Base-by-base conservation (phyloP, 2,888 invertebrate genomes). In the Heliothis peltigera region DNA sequence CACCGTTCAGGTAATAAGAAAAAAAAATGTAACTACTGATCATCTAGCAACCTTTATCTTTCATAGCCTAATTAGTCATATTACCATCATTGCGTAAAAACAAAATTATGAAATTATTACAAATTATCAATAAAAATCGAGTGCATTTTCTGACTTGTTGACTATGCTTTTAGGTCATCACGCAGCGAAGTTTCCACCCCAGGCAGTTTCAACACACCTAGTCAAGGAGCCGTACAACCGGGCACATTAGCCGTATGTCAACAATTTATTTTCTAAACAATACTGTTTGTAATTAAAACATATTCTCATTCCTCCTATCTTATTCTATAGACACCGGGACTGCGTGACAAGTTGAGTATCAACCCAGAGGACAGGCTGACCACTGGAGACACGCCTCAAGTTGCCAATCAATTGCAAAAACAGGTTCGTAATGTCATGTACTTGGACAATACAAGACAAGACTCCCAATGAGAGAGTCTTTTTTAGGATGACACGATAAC, bases 311-410 rank as follows among this genome's bases (percentile, higher is more conserved):
- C 2, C 1, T 44, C 1, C 2, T 0, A 3, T 56, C n/a, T 64
- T 17, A 77, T 77, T 25, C 90, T n/a, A n/a, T n/a, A 94, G 90
- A 96, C 96, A 0, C 96, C 97, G 0, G 98, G 98, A 0, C 97
- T 98, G 3, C 96, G 99, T 46, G 99, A 99, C 88, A 99, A 99
- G 84, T 95, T 99, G 54, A 99, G 97, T 87, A 99, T 99, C 77
- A 99, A 99, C 90, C 96, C 98, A 0, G 98, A 98, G 84, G 98
- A 98, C 63, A 96, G 95, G 60, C 81, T 98, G 65, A 96, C 96
- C 46, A 96, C 96, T 0, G 96, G 96, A 0, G 97, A 97, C 77
- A 97, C 98, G 0, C 97, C 98, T 0, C 95, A 96, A 12, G 88
- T 96, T 53, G 96, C 96, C 52, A 95, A 96, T 81, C 96, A 96